Evolutionary conservation across 1,140 invertebrate species (phyloP), one percentile per base, ranked within the genome.

Genomic region (Drosophila sturtevanti): DNA sequence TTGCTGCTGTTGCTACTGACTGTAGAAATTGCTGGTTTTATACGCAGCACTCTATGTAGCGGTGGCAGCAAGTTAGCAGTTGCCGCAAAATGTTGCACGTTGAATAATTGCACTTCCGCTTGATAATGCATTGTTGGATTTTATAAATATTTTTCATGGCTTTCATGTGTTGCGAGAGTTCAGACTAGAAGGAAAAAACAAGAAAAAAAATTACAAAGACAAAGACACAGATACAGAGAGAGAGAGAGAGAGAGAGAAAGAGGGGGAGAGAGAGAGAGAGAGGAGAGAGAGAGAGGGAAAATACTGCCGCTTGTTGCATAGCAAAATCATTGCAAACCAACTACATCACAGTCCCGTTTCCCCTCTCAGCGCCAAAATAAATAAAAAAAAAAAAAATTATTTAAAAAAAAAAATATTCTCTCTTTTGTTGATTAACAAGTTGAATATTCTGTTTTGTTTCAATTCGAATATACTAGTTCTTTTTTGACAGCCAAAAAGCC

Each of bases 121-220:
- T 89, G 84, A 89, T 89, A 89, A 89, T 89, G 80, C 79, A 89
- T 89, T 89, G 84, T 89, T 89, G 84, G 84, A 89, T 89, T 89
- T 89, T 89, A 84, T 89, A 89, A 89, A 89, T 89, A 89, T 89
- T 89, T 89, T 81, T 73, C 79, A 81, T 81, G 78, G 41, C 60
- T 48, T 48, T 48, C 41, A 48, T 48, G 41, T 48, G 41, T 48
- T 48, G 41, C 24, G 54, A 56, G 58, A 60, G 56, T 59, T 59
- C 35, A 38, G 58, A 21, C 37, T 60, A 41, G 58, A 12, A 11
- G 22, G 18, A 31, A 21, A 38, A n/a, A 24, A 22, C n/a, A n/a
- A n/a, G n/a, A 58, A 27, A 58, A n/a, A 31, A 21, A 24, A 11
- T 5, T 14, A 24, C 54, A 7, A 4, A n/a, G n/a, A 34, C 24